Percentiles rank a stretch among this genome's conserved stretches.
Evolutionary conservation across 1,140 invertebrate genomes (phyloP).

Genomic region (Coelopa frigida): DNA sequence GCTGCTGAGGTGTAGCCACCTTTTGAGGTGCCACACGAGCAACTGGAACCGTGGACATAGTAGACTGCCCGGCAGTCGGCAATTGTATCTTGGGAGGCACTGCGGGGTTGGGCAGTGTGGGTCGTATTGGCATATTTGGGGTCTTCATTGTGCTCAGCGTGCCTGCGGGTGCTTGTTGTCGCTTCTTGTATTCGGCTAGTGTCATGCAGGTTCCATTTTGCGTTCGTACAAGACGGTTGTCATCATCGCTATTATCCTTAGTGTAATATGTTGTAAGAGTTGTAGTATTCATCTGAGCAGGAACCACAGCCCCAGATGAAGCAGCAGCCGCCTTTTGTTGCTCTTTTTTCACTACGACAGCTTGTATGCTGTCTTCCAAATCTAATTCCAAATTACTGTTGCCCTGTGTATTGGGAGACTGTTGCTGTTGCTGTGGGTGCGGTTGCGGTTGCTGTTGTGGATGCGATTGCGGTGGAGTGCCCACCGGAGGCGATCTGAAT

Average conservation of each 20-base stretch:
- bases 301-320: background rate
- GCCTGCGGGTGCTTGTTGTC: slow-evolving; percentile 17
- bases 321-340: slow-evolving; percentile 17
- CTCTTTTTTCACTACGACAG: slow-evolving; percentile 37
- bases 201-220: slow-evolving; percentile 30
- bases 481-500: slow-evolving; percentile 18
- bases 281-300: slow-evolving; percentile 24
- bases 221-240: slow-evolving; percentile 18
- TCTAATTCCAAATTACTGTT: slow-evolving; percentile 23
- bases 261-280: slow-evolving; percentile 34
- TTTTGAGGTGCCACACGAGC: slow-evolving; percentile 15
- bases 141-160: slow-evolving; percentile 11
- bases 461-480: slow-evolving; percentile 24
- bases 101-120: background rate
- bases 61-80: background rate
- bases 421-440: background rate
- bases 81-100: slow-evolving; percentile 5
- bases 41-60: slow-evolving; percentile 8
- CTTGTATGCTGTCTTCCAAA: slow-evolving; percentile 37
- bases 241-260: slow-evolving; percentile 18
- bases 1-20: slow-evolving; percentile 16
- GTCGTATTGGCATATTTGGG: slow-evolving; percentile 10
- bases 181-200: slow-evolving; percentile 34
- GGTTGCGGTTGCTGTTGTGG: slow-evolving; percentile 18
- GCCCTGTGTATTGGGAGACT: background rate